These are phyloP conservation scores for Clamator glandarius DNA, from an alignment of 2,797 vertebrate genomes.

Conservation along the genomic window DNA sequence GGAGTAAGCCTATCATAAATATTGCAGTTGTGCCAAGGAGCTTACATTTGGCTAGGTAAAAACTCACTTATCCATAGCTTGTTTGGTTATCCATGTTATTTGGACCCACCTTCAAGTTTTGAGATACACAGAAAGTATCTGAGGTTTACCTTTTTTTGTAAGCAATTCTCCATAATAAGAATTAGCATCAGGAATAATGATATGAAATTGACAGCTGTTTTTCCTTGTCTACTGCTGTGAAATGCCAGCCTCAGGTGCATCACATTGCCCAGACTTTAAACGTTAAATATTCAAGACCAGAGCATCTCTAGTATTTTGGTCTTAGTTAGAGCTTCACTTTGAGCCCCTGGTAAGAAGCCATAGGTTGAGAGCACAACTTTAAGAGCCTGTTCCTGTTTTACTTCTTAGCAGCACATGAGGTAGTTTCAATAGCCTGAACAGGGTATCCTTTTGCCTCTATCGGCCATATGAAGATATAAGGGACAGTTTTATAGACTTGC, in stretches of 20 bases:
- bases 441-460: neutral
- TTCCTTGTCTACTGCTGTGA: neutral
- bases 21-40: slow-evolving; percentile 16
- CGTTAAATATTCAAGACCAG: neutral
- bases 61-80: neutral
- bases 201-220: neutral
- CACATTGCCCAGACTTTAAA: neutral
- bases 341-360: neutral
- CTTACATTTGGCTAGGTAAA: slow-evolving; percentile 42
- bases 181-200: neutral
- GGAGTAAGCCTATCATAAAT: slow-evolving; percentile 47
- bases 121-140: neutral
- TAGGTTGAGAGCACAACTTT: neutral
- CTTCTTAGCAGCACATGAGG: neutral
- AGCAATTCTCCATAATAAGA: neutral
- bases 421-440: neutral
- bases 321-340: neutral
- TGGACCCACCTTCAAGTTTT: neutral
- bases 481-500: neutral
- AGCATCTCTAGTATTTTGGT: neutral
- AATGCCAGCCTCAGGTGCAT: neutral
- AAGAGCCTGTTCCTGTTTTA: neutral
- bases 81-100: neutral
- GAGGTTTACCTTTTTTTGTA: neutral
- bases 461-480: neutral